phyloP scores from a whole-genome alignment of 2,113 vertebrate genomes.

The Tursiops truncatus region DNA sequence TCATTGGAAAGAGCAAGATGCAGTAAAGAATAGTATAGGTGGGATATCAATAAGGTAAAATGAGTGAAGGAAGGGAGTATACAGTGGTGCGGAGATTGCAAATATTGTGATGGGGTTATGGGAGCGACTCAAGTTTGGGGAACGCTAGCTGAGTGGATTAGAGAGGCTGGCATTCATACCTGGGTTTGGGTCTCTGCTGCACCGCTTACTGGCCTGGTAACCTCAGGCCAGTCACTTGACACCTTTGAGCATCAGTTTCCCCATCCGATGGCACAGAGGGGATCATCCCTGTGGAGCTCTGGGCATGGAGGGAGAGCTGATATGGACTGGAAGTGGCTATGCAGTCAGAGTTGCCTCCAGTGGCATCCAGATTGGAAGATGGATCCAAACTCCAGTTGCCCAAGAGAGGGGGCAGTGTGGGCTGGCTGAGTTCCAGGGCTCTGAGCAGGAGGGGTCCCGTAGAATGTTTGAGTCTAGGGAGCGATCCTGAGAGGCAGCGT shows the following conservation, averaged over 20 bases:
- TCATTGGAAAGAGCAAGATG: neutral
- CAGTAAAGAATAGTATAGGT: neutral
- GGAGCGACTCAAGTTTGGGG: neutral
- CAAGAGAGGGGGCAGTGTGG: fast-evolving
- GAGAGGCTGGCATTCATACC: neutral
- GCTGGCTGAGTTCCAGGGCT: neutral
- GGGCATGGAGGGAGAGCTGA: neutral
- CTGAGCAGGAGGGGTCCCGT: neutral
- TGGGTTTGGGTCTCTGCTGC: neutral
- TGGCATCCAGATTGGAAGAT: neutral
- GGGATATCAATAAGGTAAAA: no score
- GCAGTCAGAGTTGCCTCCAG: neutral
- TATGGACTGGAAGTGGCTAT: neutral
- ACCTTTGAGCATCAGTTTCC: neutral
- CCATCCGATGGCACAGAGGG: neutral
- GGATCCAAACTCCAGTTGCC: neutral
- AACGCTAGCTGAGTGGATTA: neutral
- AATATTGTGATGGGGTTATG: neutral
- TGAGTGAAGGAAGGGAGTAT: fast-evolving
- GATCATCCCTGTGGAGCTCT: neutral
- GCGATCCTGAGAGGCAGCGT: neutral
- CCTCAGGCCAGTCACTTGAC: neutral
- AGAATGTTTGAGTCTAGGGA: neutral
- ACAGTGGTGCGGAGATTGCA: no score
- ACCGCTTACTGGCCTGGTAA: neutral